Base-by-base conservation (phyloP, 2,113 vertebrate genomes). In the Indri indri region DNA sequence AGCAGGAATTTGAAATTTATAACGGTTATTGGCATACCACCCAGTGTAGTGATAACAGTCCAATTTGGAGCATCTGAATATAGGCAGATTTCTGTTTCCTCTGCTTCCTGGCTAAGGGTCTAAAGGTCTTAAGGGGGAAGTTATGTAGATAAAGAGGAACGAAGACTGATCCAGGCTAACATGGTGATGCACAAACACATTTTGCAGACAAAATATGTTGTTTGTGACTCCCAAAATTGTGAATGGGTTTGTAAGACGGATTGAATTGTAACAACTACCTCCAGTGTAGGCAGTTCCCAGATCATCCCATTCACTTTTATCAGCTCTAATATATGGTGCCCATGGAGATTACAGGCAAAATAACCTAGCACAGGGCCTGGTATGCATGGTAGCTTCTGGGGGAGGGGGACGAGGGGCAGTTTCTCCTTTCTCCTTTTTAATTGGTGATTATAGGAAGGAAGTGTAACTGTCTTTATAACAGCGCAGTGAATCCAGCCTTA, bases 1-100 rank as follows among this genome's bases (percentile, higher is more conserved):
- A 54, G 40, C 25, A 85, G 18, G 63, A 74, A 96, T 88, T 96
- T 90, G 74, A 79, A 96, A 84, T 88, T 34, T 89, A 11, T 82
- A 45, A 71, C 40, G 45, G 11, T 79, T 81, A 76, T 61, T 92
- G 89, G 40, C 70, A 59, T 91, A 68, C 1, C 52, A 47, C 25
- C 65, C 57, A 71, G 34, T 40, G 16, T 14, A 65, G 34, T 68
- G 37, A 59, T 70, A 76, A 66, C 5, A 88, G 40, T 84, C 42
- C 50, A 81, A 80, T 65, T 93, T 91, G 79, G 30, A 95, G 40
- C 42, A 63, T 40, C 34, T 71, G 70, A 96, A 96, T 80, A 37
- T 25, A 66, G 63, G 87, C 70, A 59, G 20, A 89, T 59, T 96
- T 70, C 23, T 5, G 34, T 74, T 95, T 95, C 16, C 16, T 89